Percentiles rank a stretch among this genome's conserved stretches.
Evolutionary conservation across 2,888 invertebrate genomes (phyloP).

Genomic region (Aporophyla lueneburgensis): DNA sequence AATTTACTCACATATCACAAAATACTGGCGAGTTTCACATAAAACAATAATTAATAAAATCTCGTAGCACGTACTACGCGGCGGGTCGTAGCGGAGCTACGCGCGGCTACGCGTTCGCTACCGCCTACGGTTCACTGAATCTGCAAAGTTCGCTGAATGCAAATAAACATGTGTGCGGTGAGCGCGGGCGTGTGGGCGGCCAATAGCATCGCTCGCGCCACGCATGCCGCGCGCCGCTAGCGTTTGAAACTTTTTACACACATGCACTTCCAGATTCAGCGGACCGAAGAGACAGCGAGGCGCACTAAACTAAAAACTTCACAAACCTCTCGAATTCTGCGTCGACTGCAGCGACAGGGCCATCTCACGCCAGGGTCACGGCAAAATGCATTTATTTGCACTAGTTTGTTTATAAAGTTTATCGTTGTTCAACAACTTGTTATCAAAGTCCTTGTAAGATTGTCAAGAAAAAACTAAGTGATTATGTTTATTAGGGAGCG

Average conservation of each 20-base stretch:
- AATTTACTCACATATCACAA: constrained; percentile 48
- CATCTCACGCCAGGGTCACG: constrained; percentile 90
- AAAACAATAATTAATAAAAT: constrained; percentile 45
- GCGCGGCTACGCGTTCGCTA: constrained; percentile 82
- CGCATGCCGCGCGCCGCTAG: constrained; percentile 86
- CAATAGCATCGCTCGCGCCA: constrained; percentile 85
- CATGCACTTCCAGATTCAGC: constrained; percentile 81
- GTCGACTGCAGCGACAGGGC: constrained; percentile 91
- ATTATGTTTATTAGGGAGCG: constrained; percentile 58
- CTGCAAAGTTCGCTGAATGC: constrained; percentile 87
- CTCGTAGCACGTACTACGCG: constrained; percentile 74
- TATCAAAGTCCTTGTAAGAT: constrained; percentile 54
- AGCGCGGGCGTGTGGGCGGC: constrained; percentile 77
- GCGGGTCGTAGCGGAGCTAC: constrained; percentile 78
- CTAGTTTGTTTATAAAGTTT: constrained; percentile 75
- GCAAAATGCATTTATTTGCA: constrained; percentile 85
- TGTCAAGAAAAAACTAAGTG: constrained; percentile 56
- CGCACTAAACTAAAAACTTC: constrained; percentile 71
- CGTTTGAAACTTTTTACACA: constrained; percentile 87
- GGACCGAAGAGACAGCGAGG: constrained; percentile 65
- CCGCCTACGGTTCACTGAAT: constrained; percentile 89
- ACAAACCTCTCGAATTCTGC: constrained; percentile 90
- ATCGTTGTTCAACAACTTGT: constrained; percentile 58
- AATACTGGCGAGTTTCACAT: constrained; percentile 33
- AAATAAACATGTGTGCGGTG: constrained; percentile 89